Percentiles rank a stretch among this genome's conserved stretches.
These are phyloP conservation scores for Yponomeuta evonymella DNA, from an alignment of 2,888 invertebrate genomes.

Conservation along the genomic window DNA sequence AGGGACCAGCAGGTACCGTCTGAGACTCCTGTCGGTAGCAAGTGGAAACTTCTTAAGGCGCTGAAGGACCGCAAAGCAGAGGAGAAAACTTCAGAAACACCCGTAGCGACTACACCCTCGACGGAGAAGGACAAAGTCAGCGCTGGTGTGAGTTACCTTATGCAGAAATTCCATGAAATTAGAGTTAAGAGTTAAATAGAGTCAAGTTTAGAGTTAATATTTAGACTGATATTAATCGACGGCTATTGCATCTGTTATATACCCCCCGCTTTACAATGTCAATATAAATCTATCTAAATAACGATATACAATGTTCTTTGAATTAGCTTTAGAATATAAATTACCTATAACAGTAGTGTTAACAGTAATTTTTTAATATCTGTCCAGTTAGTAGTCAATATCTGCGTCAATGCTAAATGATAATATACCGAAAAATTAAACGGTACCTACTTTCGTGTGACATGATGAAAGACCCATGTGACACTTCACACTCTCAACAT, in stretches of 20 bases:
- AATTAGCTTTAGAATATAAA: conserved; percentile 3
- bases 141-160: conserved; percentile 80
- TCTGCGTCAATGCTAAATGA: not conserved
- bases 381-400: conserved; percentile 31
- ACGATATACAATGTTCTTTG: conserved; percentile 4
- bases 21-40: conserved; percentile 82
- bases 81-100: conserved; percentile 85
- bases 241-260: conserved; percentile 27
- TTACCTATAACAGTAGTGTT: not conserved
- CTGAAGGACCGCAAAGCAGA: conserved; percentile 93
- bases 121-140: conserved; percentile 81
- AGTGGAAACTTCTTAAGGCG: conserved; percentile 93
- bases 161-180: conserved; percentile 81
- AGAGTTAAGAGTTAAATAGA: conserved; percentile 76
- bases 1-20: conserved; percentile 50
- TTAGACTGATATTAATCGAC: conserved; percentile 49
- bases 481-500: not conserved
- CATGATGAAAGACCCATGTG: not conserved
- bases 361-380: conserved; percentile 25
- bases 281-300: conserved; percentile 27
- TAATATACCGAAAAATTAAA: not conserved
- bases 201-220: conserved; percentile 28
- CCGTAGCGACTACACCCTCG: conserved; percentile 77
- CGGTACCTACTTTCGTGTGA: not conserved
- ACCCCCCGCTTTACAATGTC: conserved; percentile 43